Conservation (phyloP, 1,140 invertebrate species). For the Solenopsis invicta region DNA sequence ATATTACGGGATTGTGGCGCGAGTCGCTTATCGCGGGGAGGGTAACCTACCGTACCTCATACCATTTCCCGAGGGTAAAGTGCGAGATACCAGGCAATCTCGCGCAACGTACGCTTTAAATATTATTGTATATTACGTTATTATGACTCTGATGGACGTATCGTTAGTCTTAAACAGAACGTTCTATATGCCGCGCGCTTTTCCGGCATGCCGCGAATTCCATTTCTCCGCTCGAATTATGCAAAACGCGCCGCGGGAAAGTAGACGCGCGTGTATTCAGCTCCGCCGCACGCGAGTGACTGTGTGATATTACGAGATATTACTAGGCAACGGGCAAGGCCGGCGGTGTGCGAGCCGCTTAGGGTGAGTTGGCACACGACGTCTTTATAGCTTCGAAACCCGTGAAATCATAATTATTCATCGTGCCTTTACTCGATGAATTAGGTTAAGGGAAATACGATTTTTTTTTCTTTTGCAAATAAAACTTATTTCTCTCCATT, state of each 20-base stretch:
- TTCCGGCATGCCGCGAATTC: conserved; percentile 48
- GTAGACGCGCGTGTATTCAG: conserved; percentile 20
- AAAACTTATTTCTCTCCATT: conserved; percentile 6
- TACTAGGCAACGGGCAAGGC: neutral
- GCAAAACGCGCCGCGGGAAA: conserved; percentile 48
- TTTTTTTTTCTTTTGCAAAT: neutral
- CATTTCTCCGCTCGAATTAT: conserved; percentile 60
- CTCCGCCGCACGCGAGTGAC: conserved; percentile 29
- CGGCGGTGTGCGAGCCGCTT: neutral
- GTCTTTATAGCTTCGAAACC: neutral
- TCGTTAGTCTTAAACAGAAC: conserved; percentile 63
- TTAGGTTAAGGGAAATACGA: neutral
- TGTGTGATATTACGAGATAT: conserved; percentile 37
- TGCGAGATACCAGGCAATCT: conserved; percentile 31
- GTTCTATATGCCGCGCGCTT: conserved; percentile 50
- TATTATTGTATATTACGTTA: conserved; percentile 58
- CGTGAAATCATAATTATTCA: neutral
- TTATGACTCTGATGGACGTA: conserved; percentile 49
- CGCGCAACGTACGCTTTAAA: conserved; percentile 41
- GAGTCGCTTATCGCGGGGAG: neutral
- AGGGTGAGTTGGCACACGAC: conserved; percentile 2
- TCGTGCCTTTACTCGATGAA: neutral
- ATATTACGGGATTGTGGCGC: neutral
- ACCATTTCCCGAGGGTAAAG: neutral
- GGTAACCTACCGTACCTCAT: neutral